phyloP scores from a whole-genome alignment of 2,888 invertebrate species.

The Chloroclystis v-ata region DNA sequence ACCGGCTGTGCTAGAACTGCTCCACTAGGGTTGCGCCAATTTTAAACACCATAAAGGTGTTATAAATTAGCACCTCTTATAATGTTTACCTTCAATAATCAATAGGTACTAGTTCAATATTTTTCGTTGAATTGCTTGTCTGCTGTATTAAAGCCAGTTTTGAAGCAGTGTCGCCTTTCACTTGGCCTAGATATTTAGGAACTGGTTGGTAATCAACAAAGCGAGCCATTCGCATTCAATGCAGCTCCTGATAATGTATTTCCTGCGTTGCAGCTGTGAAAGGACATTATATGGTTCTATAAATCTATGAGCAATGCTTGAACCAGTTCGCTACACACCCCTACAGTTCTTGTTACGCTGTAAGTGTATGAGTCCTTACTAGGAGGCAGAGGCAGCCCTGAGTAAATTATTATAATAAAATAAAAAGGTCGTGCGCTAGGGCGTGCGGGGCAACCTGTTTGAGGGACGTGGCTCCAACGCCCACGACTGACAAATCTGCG shows the following conservation, averaged over 20 bases:
- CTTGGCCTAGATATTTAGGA: slow-evolving; percentile 75
- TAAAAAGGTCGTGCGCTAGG: slow-evolving; percentile 62
- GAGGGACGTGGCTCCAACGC: slow-evolving; percentile 54
- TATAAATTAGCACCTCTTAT: background rate
- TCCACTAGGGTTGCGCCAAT: slow-evolving; percentile 46
- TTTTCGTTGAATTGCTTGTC: slow-evolving; percentile 9
- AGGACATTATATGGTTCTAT: slow-evolving; percentile 23
- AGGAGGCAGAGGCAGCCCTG: slow-evolving; percentile 51
- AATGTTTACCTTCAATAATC: too few relatives aligned
- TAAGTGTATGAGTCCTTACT: slow-evolving; percentile 22
- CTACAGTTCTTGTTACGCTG: slow-evolving; percentile 17
- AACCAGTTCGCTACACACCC: slow-evolving; percentile 24
- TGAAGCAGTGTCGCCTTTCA: slow-evolving; percentile 72
- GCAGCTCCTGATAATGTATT: slow-evolving; percentile 45
- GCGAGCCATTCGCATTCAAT: slow-evolving; percentile 43
- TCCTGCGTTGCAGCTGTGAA: slow-evolving; percentile 47
- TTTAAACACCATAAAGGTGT: background rate
- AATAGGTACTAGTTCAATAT: too few relatives aligned
- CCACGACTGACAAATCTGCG: slow-evolving; percentile 74
- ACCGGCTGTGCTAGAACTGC: slow-evolving; percentile 63
- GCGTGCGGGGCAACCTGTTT: slow-evolving; percentile 70
- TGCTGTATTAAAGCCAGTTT: slow-evolving; percentile 40
- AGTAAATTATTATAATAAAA: slow-evolving; percentile 57
- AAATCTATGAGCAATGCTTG: slow-evolving; percentile 13
- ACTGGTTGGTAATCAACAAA: slow-evolving; percentile 70